phyloP scores from a whole-genome alignment of 1,140 invertebrate species.

The Marisa cornuarietis region DNA sequence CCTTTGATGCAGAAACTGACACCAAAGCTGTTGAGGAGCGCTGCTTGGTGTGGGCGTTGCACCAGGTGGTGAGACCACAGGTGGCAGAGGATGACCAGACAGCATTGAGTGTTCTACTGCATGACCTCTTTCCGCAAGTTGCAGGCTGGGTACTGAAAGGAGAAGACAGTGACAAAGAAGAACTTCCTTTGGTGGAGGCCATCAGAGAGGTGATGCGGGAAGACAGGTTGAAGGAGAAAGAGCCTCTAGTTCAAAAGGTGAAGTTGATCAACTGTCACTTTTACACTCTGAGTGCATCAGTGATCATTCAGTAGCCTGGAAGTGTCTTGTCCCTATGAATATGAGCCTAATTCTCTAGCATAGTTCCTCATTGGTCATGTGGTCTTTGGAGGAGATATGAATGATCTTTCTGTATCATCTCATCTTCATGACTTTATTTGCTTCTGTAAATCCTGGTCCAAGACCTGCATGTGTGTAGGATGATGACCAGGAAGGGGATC shows the following conservation, averaged over 20 bases:
- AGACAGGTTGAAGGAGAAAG: slow-evolving; percentile 48
- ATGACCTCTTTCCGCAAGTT: slow-evolving; percentile 56
- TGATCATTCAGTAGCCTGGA: no score
- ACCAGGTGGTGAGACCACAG: slow-evolving; percentile 38
- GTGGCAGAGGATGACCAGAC: slow-evolving; percentile 46
- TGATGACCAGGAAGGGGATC: no score
- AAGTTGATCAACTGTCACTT: not conserved
- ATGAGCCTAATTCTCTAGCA: no score
- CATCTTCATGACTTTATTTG: no score
- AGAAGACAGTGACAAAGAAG: slow-evolving; percentile 31
- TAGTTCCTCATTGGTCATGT: no score
- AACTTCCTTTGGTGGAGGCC: slow-evolving; percentile 41
- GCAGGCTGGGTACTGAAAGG: slow-evolving; percentile 29
- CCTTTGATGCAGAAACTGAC: slow-evolving; percentile 17
- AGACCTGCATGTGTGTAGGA: no score
- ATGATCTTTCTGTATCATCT: no score
- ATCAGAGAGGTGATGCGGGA: slow-evolving; percentile 58
- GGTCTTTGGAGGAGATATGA: no score
- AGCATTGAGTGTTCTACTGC: slow-evolving; percentile 43
- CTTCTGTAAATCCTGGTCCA: no score
- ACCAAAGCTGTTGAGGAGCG: slow-evolving; percentile 46
- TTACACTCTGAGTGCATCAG: no score
- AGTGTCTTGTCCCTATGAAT: no score
- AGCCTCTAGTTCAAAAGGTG: slow-evolving; percentile 56
- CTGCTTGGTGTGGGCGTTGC: slow-evolving; percentile 51